Conservation (phyloP, 2,888 invertebrate species). For the Corbicula japonica region DNA sequence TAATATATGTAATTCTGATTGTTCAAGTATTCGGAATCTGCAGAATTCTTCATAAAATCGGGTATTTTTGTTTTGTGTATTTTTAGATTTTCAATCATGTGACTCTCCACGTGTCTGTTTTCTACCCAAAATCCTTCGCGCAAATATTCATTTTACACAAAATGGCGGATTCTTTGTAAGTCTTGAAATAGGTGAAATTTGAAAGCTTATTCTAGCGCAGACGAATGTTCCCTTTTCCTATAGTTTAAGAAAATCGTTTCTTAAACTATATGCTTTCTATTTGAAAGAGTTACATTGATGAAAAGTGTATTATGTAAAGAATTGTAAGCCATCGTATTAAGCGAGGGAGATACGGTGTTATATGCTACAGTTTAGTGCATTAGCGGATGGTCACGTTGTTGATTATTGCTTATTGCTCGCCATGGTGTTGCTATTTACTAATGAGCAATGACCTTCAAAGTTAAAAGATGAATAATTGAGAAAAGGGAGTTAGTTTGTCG, state of each 20-base stretch:
- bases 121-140: slow-evolving; percentile 64
- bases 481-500: too few relatives aligned
- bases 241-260: slow-evolving; percentile 53
- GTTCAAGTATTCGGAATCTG: too few relatives aligned
- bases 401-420: slow-evolving; percentile 42
- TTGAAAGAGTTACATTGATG: slow-evolving; percentile 57
- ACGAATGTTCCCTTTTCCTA: slow-evolving; percentile 41
- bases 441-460: too few relatives aligned
- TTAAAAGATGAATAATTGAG: too few relatives aligned
- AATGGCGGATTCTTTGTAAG: slow-evolving; percentile 83
- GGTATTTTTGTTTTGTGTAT: too few relatives aligned
- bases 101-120: slow-evolving; percentile 67
- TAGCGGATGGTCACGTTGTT: slow-evolving; percentile 46
- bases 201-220: slow-evolving; percentile 67
- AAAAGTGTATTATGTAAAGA: slow-evolving; percentile 46
- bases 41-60: too few relatives aligned
- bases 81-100: slow-evolving; percentile 54
- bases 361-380: slow-evolving; percentile 3
- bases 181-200: slow-evolving; percentile 66
- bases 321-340: slow-evolving; percentile 49
- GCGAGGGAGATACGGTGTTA: slow-evolving; percentile 39
- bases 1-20: too few relatives aligned
- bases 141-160: slow-evolving; percentile 73
- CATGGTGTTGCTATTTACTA: slow-evolving; percentile 14
- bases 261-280: slow-evolving; percentile 57